Conservation (phyloP, 1,140 invertebrate genomes). For the Rhagoletis zephyria region DNA sequence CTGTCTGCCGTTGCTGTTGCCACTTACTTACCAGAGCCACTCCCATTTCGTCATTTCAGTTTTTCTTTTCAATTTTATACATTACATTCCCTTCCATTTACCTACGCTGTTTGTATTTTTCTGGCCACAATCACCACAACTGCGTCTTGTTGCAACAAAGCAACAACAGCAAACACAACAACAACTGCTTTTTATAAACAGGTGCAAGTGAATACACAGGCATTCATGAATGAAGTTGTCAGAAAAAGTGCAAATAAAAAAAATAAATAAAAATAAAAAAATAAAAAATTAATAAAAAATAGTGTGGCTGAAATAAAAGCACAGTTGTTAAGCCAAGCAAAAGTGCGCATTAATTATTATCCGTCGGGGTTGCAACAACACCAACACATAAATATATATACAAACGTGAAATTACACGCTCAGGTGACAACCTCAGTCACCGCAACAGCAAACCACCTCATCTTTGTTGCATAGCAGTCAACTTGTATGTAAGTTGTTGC, state of each 20-base stretch:
- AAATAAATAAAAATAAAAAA: not conserved
- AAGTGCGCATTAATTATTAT: constrained; percentile 9
- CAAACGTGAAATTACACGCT: not conserved
- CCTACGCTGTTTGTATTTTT: not conserved
- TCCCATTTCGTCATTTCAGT: constrained; percentile 11
- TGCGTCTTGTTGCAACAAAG: constrained; percentile 23
- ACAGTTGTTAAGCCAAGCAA: no score
- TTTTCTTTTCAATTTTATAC: not conserved
- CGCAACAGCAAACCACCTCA: constrained; percentile 18
- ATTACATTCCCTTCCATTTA: constrained; percentile 16
- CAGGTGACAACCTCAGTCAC: not conserved
- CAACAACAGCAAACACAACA: not conserved
- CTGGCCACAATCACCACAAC: not conserved
- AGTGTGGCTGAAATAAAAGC: no score
- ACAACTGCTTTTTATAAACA: not conserved
- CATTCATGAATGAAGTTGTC: not conserved
- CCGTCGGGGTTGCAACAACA: not conserved
- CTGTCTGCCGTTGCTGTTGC: not conserved
- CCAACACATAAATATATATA: not conserved
- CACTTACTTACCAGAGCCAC: not conserved
- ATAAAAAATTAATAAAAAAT: not conserved
- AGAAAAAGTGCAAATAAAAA: not conserved
- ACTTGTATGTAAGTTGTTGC: not conserved
- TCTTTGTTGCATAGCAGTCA: not conserved
- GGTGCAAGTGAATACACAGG: not conserved